Evolutionary conservation across 2,113 vertebrate genomes (phyloP), one percentile per base, ranked within the genome.

Genomic region (Sphaerodactylus townsendi): DNA sequence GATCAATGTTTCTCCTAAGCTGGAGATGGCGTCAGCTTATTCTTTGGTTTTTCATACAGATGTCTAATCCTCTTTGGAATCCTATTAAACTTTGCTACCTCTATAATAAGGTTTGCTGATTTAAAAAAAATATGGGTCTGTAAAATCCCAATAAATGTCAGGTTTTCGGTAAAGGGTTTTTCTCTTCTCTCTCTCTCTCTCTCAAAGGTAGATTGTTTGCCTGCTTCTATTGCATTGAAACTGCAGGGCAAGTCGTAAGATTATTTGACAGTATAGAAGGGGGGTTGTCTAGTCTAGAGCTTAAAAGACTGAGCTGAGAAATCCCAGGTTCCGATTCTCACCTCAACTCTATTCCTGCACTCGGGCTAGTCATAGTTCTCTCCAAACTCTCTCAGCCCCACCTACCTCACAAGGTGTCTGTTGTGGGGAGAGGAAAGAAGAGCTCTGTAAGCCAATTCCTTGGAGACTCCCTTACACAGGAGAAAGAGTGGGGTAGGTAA

Each of bases 101-200:
- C 77, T 65, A 76, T 92, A 91, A 85, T 87, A 86, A 88, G 87
- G 92, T 89, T 44, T 56, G 48, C 9, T 59, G 39, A 91, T 90
- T 92, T 89, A 89, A 91, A 91, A n/a, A 92, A 93, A 90, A 88
- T 92, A 91, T 86, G 90, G 1, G 13, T 86, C 85, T 90, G 92
- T 91, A 92, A 92, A 93, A 92, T 91, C 88, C 91, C 92, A 90
- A 92, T 92, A 92, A 93, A 89, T 83, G 87, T 81, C 73, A 0
- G 0, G 90, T 91, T 92, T 83, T 85, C 3, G 90, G 90, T 85
- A 83, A 35, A 35, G n/a, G n/a, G 11, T 6, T 68, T 66, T 72
- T 72, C 46, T n/a, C 30, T 89, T 87, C 71, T 62, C 82, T 86
- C 86, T 87, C 71, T 62, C 82, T 86, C 86, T 85, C 82, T 85